Base-by-base conservation (phyloP, 2,113 vertebrate species). In the Lates calcarifer region DNA sequence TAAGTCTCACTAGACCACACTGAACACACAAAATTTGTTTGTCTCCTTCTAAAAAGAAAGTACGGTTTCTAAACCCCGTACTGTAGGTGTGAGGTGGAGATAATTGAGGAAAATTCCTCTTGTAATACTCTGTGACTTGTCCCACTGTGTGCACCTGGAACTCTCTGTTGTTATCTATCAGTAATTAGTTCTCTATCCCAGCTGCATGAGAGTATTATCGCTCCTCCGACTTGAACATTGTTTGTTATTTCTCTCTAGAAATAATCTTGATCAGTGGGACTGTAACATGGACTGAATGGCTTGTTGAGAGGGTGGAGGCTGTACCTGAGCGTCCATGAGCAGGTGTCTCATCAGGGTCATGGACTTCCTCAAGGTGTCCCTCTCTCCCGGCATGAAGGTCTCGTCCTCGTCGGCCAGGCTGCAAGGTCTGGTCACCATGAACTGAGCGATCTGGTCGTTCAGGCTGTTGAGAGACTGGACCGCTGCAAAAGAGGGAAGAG, bases 341-440 rank as follows among this genome's bases (percentile, higher is more conserved):
- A 99, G 96, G 82, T 97, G 97, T 79, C 97, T 96, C 97, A 99
- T 98, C 88, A 99, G 58, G 6, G 93, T 92, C 97, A 99, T 98
- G 85, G 97, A 96, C 74, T 94, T 96, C 90, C 91, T 97, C 85
- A 98, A 89, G 3, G 96, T 96, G 69, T 96, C 96, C 65, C 96
- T 96, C 93, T 98, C 96, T 0, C 86, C 88, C 0, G 96, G 97
- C 29, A 96, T 70, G 83, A 97, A 98, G 56, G 94, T 91, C 20
- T 95, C 94, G 2, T 96, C 93, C 0, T 98, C 95, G 6, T 97
- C 96, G 0, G 96, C 92, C 91, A 98, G 92, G 0, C 93, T 90
- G 69, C 95, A 96, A 0, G 98, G 96, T 83, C 97, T 95, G 91
- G 94, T 96, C 88, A 98, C 90, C 2, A 97, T 97, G 68, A 99